These are phyloP conservation scores for human (Homo sapiens) DNA, from an alignment of 2,113 vertebrate genomes.

Conservation along the genomic window GRCh38 chr9:4489001-4489500, in stretches of 20 bases:
- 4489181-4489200: not conserved
- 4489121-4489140: too few relatives aligned
- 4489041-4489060: too few relatives aligned
- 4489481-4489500: not conserved
- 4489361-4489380: not conserved
- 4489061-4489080: too few relatives aligned
- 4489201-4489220: not conserved
- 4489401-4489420: not conserved
- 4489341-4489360: not conserved
- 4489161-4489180: not conserved
- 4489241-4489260: constrained; percentile 19
- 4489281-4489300: not conserved
- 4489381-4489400: constrained; percentile 20
- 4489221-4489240: not conserved
- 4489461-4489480: not conserved
- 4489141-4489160: too few relatives aligned
- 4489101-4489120: too few relatives aligned
- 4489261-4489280: not conserved
- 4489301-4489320: not conserved
- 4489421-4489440: not conserved
- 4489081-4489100: too few relatives aligned
- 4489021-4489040: too few relatives aligned
- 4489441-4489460: not conserved
- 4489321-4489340: not conserved
- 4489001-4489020: too few relatives aligned